Conservation (phyloP, 2,888 invertebrate species). For the Drosophila emarginata region DNA sequence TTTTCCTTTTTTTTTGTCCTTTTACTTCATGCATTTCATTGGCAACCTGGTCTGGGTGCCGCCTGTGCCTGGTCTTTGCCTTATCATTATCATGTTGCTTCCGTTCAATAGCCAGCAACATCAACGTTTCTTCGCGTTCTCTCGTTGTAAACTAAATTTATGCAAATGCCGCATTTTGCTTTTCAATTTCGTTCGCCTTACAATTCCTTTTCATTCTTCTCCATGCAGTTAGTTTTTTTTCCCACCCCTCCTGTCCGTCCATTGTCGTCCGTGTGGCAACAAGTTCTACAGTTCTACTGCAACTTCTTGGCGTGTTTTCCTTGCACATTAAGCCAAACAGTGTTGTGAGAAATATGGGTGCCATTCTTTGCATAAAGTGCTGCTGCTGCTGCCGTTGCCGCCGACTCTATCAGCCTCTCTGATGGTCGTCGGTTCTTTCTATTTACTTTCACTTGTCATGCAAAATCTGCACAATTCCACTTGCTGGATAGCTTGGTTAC, state of each 20-base stretch:
- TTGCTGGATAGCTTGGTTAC: constrained; percentile 50
- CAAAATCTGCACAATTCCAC: constrained; percentile 58
- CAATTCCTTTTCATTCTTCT: constrained; percentile 38
- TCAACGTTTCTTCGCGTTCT: not conserved
- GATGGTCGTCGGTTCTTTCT: constrained; percentile 25
- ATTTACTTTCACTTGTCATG: constrained; percentile 67
- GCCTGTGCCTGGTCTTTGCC: constrained; percentile 1
- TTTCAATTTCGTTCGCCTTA: constrained; percentile 68
- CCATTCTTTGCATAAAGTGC: constrained; percentile 67
- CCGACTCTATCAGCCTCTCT: not conserved
- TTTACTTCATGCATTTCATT: not conserved
- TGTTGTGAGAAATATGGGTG: constrained; percentile 69
- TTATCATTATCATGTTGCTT: constrained; percentile 60
- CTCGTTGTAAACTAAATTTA: constrained; percentile 54
- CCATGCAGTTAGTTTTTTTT: not conserved
- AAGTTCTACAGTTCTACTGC: constrained; percentile 53
- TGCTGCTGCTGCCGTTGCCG: not conserved
- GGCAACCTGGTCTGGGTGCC: not conserved
- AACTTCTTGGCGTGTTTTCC: constrained; percentile 68
- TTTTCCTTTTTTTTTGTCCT: not conserved
- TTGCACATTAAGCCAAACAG: constrained; percentile 58
- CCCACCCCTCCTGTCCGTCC: not conserved
- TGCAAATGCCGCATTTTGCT: constrained; percentile 76
- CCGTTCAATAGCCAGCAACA: constrained; percentile 58
- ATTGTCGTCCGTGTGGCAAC: constrained; percentile 44